Conservation (phyloP, 2,797 vertebrate genomes). For the Coracias cyanogaster region DNA sequence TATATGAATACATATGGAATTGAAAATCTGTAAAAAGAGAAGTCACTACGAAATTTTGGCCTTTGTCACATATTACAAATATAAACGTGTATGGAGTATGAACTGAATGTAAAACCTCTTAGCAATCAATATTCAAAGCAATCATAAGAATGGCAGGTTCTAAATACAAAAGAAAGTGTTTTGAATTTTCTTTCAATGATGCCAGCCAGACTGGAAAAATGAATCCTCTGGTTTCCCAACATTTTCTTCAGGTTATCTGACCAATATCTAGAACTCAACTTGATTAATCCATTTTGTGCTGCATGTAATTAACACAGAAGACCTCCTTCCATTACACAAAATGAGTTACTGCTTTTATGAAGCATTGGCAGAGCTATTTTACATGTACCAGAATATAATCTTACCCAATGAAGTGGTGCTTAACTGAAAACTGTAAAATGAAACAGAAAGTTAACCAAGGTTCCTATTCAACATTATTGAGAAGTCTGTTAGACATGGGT, state of each 20-base stretch:
- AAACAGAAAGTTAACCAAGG: conserved; percentile 54
- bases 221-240: background rate
- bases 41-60: background rate
- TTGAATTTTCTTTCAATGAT: background rate
- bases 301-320: background rate
- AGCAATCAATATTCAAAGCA: background rate
- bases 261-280: background rate
- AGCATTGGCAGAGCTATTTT: background rate
- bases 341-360: background rate
- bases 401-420: conserved; percentile 5
- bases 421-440: conserved; percentile 51
- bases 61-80: background rate
- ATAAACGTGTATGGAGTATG: background rate
- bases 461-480: conserved; percentile 25
- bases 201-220: background rate
- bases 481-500: conserved; percentile 43
- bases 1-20: background rate
- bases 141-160: background rate
- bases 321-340: background rate
- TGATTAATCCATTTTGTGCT: background rate
- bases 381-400: background rate
- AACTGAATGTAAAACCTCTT: background rate
- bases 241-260: background rate
- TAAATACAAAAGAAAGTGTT: background rate
- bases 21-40: background rate